A percentile compares a stretch with the other conserved stretches of the same genome.
Evolutionary conservation across 2,113 vertebrate genomes (phyloP).

Genomic region (Ceyx cyanopectus): DNA sequence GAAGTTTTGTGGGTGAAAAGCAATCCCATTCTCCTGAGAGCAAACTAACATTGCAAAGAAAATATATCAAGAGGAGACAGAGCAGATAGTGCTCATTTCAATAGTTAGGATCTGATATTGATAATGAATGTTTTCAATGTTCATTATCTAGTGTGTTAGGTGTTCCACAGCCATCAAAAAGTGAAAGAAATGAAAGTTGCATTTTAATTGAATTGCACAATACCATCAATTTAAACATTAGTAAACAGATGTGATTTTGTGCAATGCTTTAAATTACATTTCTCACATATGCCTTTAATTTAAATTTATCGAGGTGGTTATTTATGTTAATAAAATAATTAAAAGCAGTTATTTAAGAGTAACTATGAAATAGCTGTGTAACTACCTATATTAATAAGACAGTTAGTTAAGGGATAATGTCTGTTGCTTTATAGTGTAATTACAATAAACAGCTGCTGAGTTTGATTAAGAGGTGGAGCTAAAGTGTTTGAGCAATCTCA

Average conservation of each 20-base stretch:
- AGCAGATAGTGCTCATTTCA: not conserved
- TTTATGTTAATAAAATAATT: slow-evolving; percentile 80
- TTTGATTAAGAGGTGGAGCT: slow-evolving; percentile 78
- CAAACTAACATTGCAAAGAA: not conserved
- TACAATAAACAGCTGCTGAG: slow-evolving; percentile 79
- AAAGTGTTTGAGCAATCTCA: slow-evolving; percentile 71
- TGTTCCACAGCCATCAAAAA: not conserved
- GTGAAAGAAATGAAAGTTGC: slow-evolving; percentile 42
- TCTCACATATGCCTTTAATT: slow-evolving; percentile 71
- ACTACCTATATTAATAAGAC: slow-evolving; percentile 80
- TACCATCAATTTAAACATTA: slow-evolving; percentile 65
- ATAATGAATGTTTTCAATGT: no score
- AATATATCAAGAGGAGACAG: not conserved
- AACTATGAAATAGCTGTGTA: slow-evolving; percentile 76
- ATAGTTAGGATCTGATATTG: not conserved
- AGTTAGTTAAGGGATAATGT: slow-evolving; percentile 78
- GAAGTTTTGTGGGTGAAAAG: not conserved
- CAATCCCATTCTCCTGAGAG: not conserved
- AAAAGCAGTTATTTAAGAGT: slow-evolving; percentile 77
- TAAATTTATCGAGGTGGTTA: slow-evolving; percentile 76
- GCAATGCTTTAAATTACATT: slow-evolving; percentile 62
- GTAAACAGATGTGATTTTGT: slow-evolving; percentile 69
- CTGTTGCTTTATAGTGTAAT: slow-evolving; percentile 75
- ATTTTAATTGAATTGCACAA: slow-evolving; percentile 45
- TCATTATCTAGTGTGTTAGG: not conserved